A percentile compares a stretch with the other conserved stretches of the same genome.
Conservation (phyloP, 1,140 invertebrate genomes). For the Scaptodrosophila lebanonensis region DNA sequence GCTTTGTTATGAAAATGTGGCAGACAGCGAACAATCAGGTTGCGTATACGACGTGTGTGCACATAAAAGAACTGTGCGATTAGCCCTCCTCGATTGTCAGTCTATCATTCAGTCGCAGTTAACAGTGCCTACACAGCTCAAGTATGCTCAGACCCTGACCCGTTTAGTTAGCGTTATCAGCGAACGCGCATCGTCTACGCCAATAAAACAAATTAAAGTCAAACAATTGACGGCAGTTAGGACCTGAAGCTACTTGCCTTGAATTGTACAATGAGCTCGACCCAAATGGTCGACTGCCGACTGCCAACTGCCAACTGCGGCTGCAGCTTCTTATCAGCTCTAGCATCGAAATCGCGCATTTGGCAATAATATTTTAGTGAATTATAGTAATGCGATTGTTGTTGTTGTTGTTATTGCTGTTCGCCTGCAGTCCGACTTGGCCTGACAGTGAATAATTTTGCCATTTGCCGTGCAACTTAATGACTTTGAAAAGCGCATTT, state of each 20-base stretch:
- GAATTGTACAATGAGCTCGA: conserved; percentile 28
- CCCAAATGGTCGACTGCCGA: conserved; percentile 5
- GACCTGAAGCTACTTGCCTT: conserved; percentile 73
- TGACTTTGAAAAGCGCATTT: conserved; percentile 63
- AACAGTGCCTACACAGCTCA: conserved; percentile 19
- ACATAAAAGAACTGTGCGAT: conserved; percentile 27
- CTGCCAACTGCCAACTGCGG: conserved; percentile 17
- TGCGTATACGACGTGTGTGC: conserved; percentile 66
- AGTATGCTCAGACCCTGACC: conserved; percentile 48
- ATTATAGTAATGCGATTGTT: conserved; percentile 1
- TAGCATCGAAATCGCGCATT: conserved; percentile 51
- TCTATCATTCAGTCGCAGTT: conserved; percentile 9
- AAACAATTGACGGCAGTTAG: conserved; percentile 68
- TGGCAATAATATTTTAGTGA: conserved; percentile 65
- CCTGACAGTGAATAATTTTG: conserved; percentile 73
- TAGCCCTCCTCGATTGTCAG: background rate
- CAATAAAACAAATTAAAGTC: conserved; percentile 74
- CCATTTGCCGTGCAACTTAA: conserved; percentile 52
- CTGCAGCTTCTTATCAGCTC: conserved; percentile 49
- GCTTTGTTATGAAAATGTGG: conserved; percentile 58
- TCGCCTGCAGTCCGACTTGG: conserved; percentile 20
- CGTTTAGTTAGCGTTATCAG: conserved; percentile 65
- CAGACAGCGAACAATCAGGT: conserved; percentile 35
- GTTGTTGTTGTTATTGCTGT: conserved; percentile 9
- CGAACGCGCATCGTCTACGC: conserved; percentile 29